A percentile compares a stretch with the other conserved stretches of the same genome.
phyloP scores from a whole-genome alignment of 2,888 invertebrate species.

The Hydropsyche betteni region DNA sequence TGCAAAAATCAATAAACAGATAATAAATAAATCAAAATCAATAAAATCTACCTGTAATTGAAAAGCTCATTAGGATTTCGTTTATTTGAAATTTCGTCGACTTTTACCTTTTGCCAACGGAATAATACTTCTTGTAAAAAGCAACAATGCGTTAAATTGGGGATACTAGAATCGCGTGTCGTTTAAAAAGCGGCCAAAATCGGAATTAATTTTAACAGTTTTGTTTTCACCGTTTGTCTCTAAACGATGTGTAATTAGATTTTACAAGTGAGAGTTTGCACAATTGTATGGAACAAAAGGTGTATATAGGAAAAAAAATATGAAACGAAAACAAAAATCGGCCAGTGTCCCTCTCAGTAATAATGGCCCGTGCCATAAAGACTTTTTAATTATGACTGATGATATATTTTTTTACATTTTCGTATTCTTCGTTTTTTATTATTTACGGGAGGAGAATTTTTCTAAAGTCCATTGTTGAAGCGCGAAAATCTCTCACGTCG shows the following conservation, averaged over 20 bases:
- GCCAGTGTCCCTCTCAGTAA: conserved; percentile 33
- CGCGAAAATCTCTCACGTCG: conserved; percentile 1
- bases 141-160: not conserved
- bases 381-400: conserved; percentile 46
- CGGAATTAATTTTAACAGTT: conserved; percentile 6
- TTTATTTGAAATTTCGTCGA: not conserved
- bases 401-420: conserved; percentile 20
- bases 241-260: conserved; percentile 33
- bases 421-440: no score
- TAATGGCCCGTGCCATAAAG: conserved; percentile 41
- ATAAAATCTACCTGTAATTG: no score
- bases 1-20: no score
- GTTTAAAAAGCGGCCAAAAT: conserved; percentile 13
- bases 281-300: conserved; percentile 34
- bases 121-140: not conserved
- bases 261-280: conserved; percentile 37
- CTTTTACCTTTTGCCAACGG: not conserved
- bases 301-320: not conserved
- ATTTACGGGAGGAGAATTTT: not conserved
- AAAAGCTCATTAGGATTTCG: no score
- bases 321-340: not conserved
- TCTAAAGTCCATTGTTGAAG: conserved; percentile 7
- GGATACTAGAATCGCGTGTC: conserved; percentile 1
- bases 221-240: conserved; percentile 21
- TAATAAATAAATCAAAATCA: no score